These are phyloP conservation scores for Bolborhynchus lineola DNA, from an alignment of 2,113 vertebrate species.

Conservation along the genomic window DNA sequence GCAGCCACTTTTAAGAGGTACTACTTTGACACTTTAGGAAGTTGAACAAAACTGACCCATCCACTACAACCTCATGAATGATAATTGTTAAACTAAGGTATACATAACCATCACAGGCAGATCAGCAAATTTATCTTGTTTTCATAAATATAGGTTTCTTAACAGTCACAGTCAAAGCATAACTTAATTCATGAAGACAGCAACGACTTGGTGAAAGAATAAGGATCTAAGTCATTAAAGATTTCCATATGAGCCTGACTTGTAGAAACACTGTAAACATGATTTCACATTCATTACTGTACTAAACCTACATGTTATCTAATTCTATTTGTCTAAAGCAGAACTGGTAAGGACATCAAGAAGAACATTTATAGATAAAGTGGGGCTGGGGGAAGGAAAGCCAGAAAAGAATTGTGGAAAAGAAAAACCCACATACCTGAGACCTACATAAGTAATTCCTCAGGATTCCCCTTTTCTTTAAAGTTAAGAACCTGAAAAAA, in stretches of 20 bases:
- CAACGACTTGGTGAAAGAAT: neutral
- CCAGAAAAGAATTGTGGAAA: slow-evolving; percentile 67
- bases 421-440: slow-evolving; percentile 69
- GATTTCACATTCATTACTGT: slow-evolving; percentile 61
- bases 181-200: neutral
- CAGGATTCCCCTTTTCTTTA: slow-evolving; percentile 63
- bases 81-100: neutral
- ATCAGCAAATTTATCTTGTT: neutral
- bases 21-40: neutral
- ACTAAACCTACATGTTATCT: slow-evolving; percentile 47
- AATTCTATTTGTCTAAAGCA: slow-evolving; percentile 32
- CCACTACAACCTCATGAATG: neutral
- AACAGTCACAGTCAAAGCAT: neutral
- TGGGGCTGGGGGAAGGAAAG: slow-evolving; percentile 58
- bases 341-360: slow-evolving; percentile 58
- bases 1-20: neutral
- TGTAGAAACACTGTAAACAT: slow-evolving; percentile 60
- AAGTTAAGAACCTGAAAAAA: slow-evolving; percentile 70
- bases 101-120: neutral
- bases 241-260: neutral
- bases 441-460: slow-evolving; percentile 69
- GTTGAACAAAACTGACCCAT: neutral
- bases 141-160: neutral
- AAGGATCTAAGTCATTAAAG: neutral
- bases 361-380: slow-evolving; percentile 70